A percentile compares a stretch with the other conserved stretches of the same genome.
phyloP scores from a whole-genome alignment of 2,113 vertebrate species.

The Takifugu bimaculatus region DNA sequence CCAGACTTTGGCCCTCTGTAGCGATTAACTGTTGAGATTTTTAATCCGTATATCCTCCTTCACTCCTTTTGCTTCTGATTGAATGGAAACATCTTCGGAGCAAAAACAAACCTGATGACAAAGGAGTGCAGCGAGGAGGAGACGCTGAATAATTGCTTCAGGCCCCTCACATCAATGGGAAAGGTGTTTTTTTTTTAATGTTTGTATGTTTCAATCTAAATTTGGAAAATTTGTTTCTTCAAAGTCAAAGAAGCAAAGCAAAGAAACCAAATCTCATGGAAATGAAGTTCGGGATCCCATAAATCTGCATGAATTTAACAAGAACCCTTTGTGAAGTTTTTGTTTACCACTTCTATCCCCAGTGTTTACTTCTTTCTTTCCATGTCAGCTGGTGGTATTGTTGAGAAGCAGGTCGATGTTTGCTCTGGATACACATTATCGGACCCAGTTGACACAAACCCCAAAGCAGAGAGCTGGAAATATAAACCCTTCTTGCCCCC shows the following conservation, averaged over 20 bases:
- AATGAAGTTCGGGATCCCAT: slow-evolving; percentile 16
- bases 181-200: slow-evolving; percentile 25
- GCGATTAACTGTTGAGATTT: slow-evolving; percentile 56
- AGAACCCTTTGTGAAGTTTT: slow-evolving; percentile 11
- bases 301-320: slow-evolving; percentile 10
- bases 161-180: slow-evolving; percentile 26
- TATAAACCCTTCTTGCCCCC: slow-evolving; percentile 27
- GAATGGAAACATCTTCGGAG: slow-evolving; percentile 21
- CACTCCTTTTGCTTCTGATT: slow-evolving; percentile 18
- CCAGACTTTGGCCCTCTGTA: slow-evolving; percentile 71
- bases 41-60: slow-evolving; percentile 41
- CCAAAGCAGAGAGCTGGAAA: slow-evolving; percentile 55
- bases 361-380: slow-evolving; percentile 4
- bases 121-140: slow-evolving; percentile 23
- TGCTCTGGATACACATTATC: slow-evolving; percentile 43
- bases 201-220: slow-evolving; percentile 37
- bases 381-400: slow-evolving; percentile 31
- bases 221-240: slow-evolving; percentile 11
- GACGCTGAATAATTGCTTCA: slow-evolving; percentile 32
- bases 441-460: slow-evolving; percentile 60
- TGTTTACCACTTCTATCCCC: background rate
- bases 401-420: slow-evolving; percentile 49
- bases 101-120: slow-evolving; percentile 14
- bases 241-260: slow-evolving; percentile 26
- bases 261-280: slow-evolving; percentile 17